Base-by-base conservation (phyloP, 2,888 invertebrate species). In the Allygus modestus region DNA sequence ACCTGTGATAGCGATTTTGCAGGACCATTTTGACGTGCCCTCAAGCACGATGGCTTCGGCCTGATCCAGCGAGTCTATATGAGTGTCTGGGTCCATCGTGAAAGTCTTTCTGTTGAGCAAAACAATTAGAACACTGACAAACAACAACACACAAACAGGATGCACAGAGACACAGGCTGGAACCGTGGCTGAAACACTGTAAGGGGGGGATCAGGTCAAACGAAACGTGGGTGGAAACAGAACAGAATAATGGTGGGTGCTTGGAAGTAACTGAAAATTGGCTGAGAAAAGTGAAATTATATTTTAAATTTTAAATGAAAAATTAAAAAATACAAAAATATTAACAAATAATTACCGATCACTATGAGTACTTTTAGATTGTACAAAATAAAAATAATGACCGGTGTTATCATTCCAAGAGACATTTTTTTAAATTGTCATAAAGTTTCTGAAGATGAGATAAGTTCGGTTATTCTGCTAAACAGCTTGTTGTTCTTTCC, bases 1-100 rank as follows among this genome's bases (percentile, higher is more conserved):
- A 98, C 98, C 98, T 97, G 98, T 98, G 91, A 98, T 98, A 92
- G 98, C 98, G 94, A 98, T 97, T 96, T 98, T 98, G 95, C 98
- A 98, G 92, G 98, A 98, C 98, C 98, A 98, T 94, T 98, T 98
- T 92, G 98, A 98, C 90, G 98, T 98, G 93, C 98, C 98, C 93
- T 98, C 98, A 92, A 98, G 97, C 92, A 98, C 98, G 93, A 97
- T 96, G 93, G 96, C 96, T 94, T 98, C 97, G 91, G 98, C 97
- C 93, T 98, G 97, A 93, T 98, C 97, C 93, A 98, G 95, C 93
- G 97, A 97, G 95, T 97, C 97, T 93, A 97, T 97, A 94, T 98
- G 98, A 93, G 97, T 97, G 93, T 97, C 97, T 92, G 97, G 97
- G 93, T 97, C 97, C 95, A 97, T 97, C 94, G 95, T 95, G 96